These are phyloP conservation scores for Reinhardtius hippoglossoides DNA, from an alignment of 2,113 vertebrate species.

Conservation along the genomic window DNA sequence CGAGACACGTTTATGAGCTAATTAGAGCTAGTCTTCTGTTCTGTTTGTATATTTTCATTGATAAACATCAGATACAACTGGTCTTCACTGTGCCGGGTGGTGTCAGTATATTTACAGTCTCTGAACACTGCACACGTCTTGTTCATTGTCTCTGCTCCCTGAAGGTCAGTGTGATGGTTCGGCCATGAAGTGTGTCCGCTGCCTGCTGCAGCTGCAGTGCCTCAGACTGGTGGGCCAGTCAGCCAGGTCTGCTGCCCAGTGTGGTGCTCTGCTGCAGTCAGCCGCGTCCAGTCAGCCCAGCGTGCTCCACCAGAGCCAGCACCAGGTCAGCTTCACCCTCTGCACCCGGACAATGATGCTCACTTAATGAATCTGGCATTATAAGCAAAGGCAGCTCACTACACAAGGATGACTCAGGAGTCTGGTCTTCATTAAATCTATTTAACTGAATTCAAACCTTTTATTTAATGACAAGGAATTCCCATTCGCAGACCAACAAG, in stretches of 20 bases:
- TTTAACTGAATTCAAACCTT: too few species aligned
- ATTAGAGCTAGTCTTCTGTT: too few species aligned
- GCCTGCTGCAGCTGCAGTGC: constrained; percentile 57
- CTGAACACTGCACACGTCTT: background rate
- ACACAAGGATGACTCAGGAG: background rate
- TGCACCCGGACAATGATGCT: too few species aligned
- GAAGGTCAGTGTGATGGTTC: constrained; percentile 8
- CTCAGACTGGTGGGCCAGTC: constrained; percentile 25
- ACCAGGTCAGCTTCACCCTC: constrained; percentile 55
- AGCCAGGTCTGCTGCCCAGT: constrained; percentile 7
- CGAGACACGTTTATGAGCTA: background rate
- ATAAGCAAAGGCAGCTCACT: too few species aligned
- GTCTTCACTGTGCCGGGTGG: too few species aligned
- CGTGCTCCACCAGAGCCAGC: background rate
- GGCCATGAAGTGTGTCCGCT: constrained; percentile 65
- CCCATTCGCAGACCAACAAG: too few species aligned
- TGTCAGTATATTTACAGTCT: too few species aligned
- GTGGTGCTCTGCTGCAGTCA: constrained; percentile 1
- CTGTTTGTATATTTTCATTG: too few species aligned
- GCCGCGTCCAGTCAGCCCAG: background rate
- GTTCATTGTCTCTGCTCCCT: background rate
- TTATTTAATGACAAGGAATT: too few species aligned
- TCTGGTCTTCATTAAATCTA: too few species aligned
- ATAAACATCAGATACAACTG: too few species aligned
- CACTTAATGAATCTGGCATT: too few species aligned